Evolutionary conservation across 2,113 vertebrate species (phyloP), one percentile per base, ranked within the genome.

Genomic region (Coptodon rendalli): DNA sequence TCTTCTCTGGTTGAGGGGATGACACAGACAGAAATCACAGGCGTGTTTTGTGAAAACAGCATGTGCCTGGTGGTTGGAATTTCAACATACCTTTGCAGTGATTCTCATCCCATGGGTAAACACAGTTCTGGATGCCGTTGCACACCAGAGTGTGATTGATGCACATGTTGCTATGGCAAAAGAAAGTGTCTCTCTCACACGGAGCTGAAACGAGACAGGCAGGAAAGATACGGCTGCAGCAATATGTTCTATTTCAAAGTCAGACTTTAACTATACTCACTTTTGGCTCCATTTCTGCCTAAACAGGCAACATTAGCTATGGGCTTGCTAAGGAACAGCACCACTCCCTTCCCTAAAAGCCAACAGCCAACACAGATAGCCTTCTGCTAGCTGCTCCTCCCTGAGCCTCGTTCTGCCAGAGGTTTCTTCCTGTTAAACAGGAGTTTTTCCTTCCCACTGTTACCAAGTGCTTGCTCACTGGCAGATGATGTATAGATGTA

Each of bases 91-190:
- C 99, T 98, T 97, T 98, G 93, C 99, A 99, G 82, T 99, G 98
- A 82, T 99, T 99, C 93, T 99, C 99, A 82, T 99, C 99, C 98
- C 99, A 99, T 2, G 99, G 99, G 89, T 98, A 99, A 45, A 99
- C 99, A 86, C 99, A 99, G 96, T 99, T 99, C 89, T 99, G 99
- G 87, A 99, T 95, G 13, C 99, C 98, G 27, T 99, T 99, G 94
- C 99, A 99, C 88, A 99, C 98, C 76, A 99, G 94, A 29, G 98
- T 99, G 93, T 97, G 97, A 93, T 99, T 99, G 96, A 99, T 99
- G 95, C 99, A 99, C 99, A 99, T 99, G 97, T 99, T 99, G 95
- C 98, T 99, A 79, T 99, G 99, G 94, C 99, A 99, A 92, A 99
- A 99, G 95, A 98, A 99, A 43, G 97, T 96, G 76, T 96, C 97